Percentiles rank a stretch among this genome's conserved stretches.
These are phyloP conservation scores for Crossocerus cetratus DNA, from an alignment of 2,888 invertebrate genomes.

Conservation along the genomic window DNA sequence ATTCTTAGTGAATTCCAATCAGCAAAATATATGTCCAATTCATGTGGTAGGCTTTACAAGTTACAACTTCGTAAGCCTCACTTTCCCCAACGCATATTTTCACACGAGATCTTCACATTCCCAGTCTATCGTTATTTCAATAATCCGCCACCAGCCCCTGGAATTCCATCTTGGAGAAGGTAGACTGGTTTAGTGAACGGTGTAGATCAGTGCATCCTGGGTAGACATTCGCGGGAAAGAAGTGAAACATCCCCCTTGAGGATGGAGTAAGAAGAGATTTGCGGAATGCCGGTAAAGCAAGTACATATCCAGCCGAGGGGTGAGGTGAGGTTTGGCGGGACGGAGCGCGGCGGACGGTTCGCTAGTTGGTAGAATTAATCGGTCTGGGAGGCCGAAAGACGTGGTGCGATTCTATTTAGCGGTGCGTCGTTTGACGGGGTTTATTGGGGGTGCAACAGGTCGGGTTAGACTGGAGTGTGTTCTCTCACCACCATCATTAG, in stretches of 20 bases:
- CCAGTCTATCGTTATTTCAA: too few relatives aligned
- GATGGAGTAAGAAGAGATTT: too few relatives aligned
- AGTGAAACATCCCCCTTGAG: not conserved
- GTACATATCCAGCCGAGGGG: conserved; percentile 6
- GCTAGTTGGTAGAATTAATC: conserved; percentile 53
- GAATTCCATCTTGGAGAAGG: too few relatives aligned
- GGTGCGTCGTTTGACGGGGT: conserved; percentile 72
- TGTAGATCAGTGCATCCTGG: too few relatives aligned
- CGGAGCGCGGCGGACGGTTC: conserved; percentile 45
- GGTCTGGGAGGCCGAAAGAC: conserved; percentile 66
- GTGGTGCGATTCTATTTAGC: conserved; percentile 74
- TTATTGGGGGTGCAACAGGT: conserved; percentile 77
- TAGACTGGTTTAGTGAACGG: too few relatives aligned
- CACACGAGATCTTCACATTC: too few relatives aligned
- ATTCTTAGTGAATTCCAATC: too few relatives aligned
- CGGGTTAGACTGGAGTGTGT: conserved; percentile 75
- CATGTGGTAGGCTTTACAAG: too few relatives aligned
- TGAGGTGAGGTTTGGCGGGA: conserved; percentile 26
- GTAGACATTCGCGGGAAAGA: not conserved
- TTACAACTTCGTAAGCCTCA: too few relatives aligned
- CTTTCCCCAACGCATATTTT: too few relatives aligned
- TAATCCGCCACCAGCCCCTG: too few relatives aligned
- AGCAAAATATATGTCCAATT: too few relatives aligned
- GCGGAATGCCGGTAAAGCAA: conserved; percentile 36
- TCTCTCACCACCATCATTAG: conserved; percentile 77